phyloP scores from a whole-genome alignment of 2,113 vertebrate genomes.

The Istiophorus platypterus region DNA sequence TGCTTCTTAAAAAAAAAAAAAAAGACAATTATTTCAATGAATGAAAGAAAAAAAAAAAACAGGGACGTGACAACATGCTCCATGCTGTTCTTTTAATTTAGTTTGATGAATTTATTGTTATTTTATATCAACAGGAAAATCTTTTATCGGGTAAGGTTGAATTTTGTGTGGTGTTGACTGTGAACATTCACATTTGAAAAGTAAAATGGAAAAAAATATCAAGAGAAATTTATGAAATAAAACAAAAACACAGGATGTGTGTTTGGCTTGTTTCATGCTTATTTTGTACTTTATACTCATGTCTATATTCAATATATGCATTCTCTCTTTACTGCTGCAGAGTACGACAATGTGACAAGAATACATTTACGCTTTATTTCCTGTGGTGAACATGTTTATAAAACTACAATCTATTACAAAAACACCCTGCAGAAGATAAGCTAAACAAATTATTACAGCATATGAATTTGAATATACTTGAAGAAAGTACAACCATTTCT shows the following conservation, averaged over 20 bases:
- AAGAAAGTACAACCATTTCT: neutral
- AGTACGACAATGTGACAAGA: slow-evolving; percentile 27
- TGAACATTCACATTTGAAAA: slow-evolving; percentile 85
- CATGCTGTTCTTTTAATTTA: slow-evolving; percentile 84
- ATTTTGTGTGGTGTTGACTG: slow-evolving; percentile 83
- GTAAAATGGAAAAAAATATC: slow-evolving; percentile 78
- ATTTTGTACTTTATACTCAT: slow-evolving; percentile 11
- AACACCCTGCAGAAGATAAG: slow-evolving; percentile 25
- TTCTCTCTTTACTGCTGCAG: slow-evolving; percentile 13
- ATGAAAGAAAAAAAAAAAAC: slow-evolving; percentile 61
- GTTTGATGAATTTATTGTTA: slow-evolving; percentile 80
- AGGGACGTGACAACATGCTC: slow-evolving; percentile 74
- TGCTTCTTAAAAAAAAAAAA: slow-evolving; percentile 59
- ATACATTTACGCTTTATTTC: slow-evolving; percentile 49
- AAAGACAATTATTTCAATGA: slow-evolving; percentile 73
- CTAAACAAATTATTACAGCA: slow-evolving; percentile 42
- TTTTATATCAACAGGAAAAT: slow-evolving; percentile 83
- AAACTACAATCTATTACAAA: slow-evolving; percentile 2
- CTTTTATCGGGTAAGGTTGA: slow-evolving; percentile 80
- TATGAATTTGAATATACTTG: slow-evolving; percentile 35
- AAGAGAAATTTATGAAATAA: slow-evolving; percentile 83
- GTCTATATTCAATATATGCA: neutral
- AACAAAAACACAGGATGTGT: slow-evolving; percentile 72
- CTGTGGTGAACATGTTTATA: slow-evolving; percentile 20
- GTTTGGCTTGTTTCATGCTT: slow-evolving; percentile 62